A percentile compares a stretch with the other conserved stretches of the same genome.
These are phyloP conservation scores for Hozukius guyotensis DNA, from an alignment of 2,797 vertebrate genomes.

Conservation along the genomic window DNA sequence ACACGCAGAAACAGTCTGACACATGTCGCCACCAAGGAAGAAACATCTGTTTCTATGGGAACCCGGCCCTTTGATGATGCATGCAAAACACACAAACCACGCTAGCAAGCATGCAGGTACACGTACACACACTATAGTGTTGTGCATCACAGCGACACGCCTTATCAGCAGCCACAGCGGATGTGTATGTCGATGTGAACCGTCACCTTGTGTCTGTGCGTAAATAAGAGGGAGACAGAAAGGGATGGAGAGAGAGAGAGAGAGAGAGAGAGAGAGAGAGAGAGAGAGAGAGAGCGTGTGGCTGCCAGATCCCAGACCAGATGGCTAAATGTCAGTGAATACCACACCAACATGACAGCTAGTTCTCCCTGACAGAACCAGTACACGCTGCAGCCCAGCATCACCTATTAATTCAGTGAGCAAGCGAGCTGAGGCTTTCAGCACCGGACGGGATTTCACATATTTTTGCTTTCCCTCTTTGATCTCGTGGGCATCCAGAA, in stretches of 20 bases:
- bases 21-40: slow-evolving; percentile 56
- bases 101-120: slow-evolving; percentile 5
- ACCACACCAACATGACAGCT: slow-evolving; percentile 66
- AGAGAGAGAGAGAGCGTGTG: slow-evolving; percentile 8
- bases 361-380: slow-evolving; percentile 46
- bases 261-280: not conserved
- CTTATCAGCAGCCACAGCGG: slow-evolving; percentile 23
- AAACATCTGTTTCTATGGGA: slow-evolving; percentile 81
- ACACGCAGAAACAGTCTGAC: slow-evolving; percentile 36
- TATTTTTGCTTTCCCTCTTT: not conserved
- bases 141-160: slow-evolving; percentile 35
- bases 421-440: slow-evolving; percentile 9
- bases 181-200: slow-evolving; percentile 25
- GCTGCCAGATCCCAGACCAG: slow-evolving; percentile 68
- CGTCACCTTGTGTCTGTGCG: slow-evolving; percentile 4
- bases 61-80: slow-evolving; percentile 68
- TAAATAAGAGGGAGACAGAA: not conserved
- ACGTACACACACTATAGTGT: slow-evolving; percentile 24
- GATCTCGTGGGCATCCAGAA: not conserved
- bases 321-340: slow-evolving; percentile 82
- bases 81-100: slow-evolving; percentile 44
- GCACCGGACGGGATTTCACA: slow-evolving; percentile 12
- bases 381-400: slow-evolving; percentile 32
- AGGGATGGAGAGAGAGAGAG: not conserved
- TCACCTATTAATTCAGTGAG: slow-evolving; percentile 46